phyloP scores from a whole-genome alignment of 1,140 invertebrate genomes.

The Physella acuta region DNA sequence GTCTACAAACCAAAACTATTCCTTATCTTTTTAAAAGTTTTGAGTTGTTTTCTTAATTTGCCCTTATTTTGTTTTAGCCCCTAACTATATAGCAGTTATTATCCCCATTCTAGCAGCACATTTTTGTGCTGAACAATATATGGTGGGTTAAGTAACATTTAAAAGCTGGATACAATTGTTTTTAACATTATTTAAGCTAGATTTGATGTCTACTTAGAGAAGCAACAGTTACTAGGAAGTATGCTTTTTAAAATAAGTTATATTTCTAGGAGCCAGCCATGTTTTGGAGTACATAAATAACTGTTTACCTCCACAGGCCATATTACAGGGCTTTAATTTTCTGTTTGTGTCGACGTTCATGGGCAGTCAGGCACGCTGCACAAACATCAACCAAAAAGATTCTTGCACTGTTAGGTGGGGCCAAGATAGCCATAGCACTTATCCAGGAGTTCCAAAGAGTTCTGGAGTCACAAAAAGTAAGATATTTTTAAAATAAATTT shows the following conservation, averaged over 20 bases:
- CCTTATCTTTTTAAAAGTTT: too few relatives aligned
- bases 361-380: conserved; percentile 46
- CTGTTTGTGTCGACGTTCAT: conserved; percentile 63
- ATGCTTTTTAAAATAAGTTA: too few relatives aligned
- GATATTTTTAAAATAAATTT: conserved; percentile 4
- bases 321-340: conserved; percentile 69
- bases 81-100: too few relatives aligned
- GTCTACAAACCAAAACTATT: too few relatives aligned
- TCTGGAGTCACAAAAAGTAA: conserved; percentile 65
- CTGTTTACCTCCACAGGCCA: conserved; percentile 57
- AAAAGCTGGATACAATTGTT: too few relatives aligned
- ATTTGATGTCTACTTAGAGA: neutral
- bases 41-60: too few relatives aligned
- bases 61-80: too few relatives aligned
- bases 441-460: conserved; percentile 67
- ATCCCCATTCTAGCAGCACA: too few relatives aligned
- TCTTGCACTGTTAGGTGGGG: conserved; percentile 58
- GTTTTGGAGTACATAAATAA: too few relatives aligned
- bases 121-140: too few relatives aligned
- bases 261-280: too few relatives aligned
- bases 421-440: conserved; percentile 62
- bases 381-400: conserved; percentile 55
- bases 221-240: neutral
- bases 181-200: neutral
- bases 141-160: too few relatives aligned